A percentile compares a stretch with the other conserved stretches of the same genome.
Evolutionary conservation across 2,113 vertebrate species (phyloP).

Genomic region (Passer montanus): DNA sequence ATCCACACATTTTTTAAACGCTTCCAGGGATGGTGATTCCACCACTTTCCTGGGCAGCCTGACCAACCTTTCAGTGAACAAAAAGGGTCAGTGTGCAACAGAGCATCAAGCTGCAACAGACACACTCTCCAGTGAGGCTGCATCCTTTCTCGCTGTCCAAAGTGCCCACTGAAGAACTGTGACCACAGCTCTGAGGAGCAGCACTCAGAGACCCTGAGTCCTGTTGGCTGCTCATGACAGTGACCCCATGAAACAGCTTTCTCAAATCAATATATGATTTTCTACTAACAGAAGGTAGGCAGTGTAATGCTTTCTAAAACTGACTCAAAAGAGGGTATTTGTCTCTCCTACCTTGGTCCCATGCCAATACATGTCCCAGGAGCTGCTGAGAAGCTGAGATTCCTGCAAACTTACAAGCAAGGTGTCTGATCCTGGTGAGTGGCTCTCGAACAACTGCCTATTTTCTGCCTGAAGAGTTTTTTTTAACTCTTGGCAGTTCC

Average conservation of each 20-base stretch:
- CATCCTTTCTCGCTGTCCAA: not conserved
- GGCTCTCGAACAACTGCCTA: not conserved
- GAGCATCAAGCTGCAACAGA: rapidly evolving
- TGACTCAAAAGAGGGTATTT: not conserved
- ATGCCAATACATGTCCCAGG: not conserved
- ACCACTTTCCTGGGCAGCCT: not conserved
- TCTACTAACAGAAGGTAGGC: not conserved
- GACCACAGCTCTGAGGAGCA: rapidly evolving
- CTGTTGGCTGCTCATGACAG: rapidly evolving
- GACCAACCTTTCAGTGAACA: not conserved
- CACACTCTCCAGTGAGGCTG: rapidly evolving
- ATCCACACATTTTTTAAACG: rapidly evolving
- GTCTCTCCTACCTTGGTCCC: not conserved
- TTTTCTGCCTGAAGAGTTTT: not conserved
- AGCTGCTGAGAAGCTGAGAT: not conserved
- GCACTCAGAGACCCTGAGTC: rapidly evolving
- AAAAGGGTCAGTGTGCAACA: not conserved
- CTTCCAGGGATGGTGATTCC: not conserved
- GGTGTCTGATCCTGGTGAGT: not conserved
- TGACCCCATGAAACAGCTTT: not conserved
- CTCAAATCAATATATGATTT: not conserved
- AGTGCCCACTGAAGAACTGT: rapidly evolving
- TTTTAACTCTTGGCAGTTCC: conserved; percentile 25
- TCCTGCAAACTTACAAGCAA: not conserved
- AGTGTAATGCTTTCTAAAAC: not conserved